A percentile compares a stretch with the other conserved stretches of the same genome.
Evolutionary conservation across 2,888 invertebrate genomes (phyloP).

Genomic region (Athetis lepigone): DNA sequence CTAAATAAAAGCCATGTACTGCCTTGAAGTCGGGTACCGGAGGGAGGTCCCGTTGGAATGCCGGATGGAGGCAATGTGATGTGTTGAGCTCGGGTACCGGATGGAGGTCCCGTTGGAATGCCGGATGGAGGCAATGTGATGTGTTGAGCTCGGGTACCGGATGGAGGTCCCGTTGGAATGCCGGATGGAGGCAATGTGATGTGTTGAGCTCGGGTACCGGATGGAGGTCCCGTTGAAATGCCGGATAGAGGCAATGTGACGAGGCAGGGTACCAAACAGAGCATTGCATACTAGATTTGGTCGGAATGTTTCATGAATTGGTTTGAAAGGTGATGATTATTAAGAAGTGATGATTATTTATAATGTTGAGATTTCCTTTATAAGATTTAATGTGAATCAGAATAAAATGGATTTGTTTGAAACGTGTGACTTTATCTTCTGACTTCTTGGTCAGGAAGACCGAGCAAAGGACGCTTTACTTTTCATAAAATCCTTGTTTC

Average conservation of each 20-base stretch:
- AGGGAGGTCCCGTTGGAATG: too few relatives aligned
- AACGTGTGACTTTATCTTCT: background rate
- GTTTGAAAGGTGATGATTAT: background rate
- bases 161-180: too few relatives aligned
- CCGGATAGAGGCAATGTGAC: background rate
- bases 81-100: too few relatives aligned
- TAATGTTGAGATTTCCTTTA: too few relatives aligned
- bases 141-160: too few relatives aligned
- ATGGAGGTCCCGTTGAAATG: background rate
- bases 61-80: too few relatives aligned
- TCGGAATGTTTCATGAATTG: background rate
- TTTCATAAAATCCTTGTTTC: background rate
- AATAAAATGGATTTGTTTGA: background rate
- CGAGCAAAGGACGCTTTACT: background rate
- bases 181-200: too few relatives aligned
- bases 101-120: too few relatives aligned
- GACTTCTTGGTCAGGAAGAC: background rate
- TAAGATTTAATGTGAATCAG: constrained; percentile 1
- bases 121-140: too few relatives aligned
- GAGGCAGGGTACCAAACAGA: background rate
- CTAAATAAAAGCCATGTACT: too few relatives aligned
- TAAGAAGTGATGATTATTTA: background rate
- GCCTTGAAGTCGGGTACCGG: too few relatives aligned
- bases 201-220: too few relatives aligned
- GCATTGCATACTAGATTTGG: background rate